Conservation (phyloP, 2,113 vertebrate species). For the Ceyx melanurus region DNA sequence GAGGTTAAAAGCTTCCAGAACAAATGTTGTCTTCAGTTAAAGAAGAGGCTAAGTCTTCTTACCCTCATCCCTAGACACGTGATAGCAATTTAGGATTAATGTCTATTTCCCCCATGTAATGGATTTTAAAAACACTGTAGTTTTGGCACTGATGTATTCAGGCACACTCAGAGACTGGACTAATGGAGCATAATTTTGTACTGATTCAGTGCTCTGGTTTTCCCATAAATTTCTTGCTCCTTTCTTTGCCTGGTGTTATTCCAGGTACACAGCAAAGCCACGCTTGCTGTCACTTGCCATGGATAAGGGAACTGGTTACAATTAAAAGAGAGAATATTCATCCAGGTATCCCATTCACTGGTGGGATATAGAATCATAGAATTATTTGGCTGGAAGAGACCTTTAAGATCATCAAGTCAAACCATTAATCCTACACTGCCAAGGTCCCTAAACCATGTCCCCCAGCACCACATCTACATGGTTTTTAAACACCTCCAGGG, state of each 20-base stretch:
- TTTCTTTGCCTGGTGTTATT: background rate
- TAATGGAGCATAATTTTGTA: background rate
- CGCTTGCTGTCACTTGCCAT: background rate
- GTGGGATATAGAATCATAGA: background rate
- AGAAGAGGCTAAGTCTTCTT: background rate
- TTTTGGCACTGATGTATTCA: background rate
- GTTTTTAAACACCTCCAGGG: too few species aligned
- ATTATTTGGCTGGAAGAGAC: too few species aligned
- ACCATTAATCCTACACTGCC: too few species aligned
- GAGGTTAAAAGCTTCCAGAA: background rate
- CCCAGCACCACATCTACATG: too few species aligned
- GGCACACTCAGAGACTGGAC: background rate
- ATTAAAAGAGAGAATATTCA: background rate
- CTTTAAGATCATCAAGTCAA: too few species aligned
- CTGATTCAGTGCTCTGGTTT: background rate
- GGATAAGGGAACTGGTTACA: background rate
- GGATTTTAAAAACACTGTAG: background rate
- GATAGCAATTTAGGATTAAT: background rate
- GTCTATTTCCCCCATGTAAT: background rate
- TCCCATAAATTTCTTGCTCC: background rate
- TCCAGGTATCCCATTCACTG: background rate
- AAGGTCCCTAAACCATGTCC: too few species aligned
- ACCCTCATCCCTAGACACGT: background rate
- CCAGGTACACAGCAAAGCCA: background rate
- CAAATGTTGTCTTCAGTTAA: background rate